Conservation (phyloP, 1,140 invertebrate genomes). For the Papilio xuthus region DNA sequence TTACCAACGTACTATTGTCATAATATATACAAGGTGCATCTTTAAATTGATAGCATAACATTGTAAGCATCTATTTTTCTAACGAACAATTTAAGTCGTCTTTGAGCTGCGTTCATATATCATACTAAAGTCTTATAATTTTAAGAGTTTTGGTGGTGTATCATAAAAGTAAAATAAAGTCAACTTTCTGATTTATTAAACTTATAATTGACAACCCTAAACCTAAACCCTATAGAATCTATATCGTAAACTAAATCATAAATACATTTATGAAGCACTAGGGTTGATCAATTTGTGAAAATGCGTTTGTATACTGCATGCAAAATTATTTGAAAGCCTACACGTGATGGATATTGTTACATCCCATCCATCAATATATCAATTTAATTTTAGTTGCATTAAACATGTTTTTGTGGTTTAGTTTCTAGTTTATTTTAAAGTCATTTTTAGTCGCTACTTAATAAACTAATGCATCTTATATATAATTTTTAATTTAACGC, state of each 20-base stretch:
- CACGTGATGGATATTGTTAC: not conserved
- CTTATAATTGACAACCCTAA: not conserved
- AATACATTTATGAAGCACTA: constrained; percentile 20
- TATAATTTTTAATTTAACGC: no score
- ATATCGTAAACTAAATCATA: not conserved
- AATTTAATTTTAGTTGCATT: not conserved
- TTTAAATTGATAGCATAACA: not conserved
- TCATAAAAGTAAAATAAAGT: no score
- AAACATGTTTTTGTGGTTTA: not conserved
- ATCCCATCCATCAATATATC: not conserved
- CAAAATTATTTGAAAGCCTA: constrained; percentile 24
- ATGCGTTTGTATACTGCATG: constrained; percentile 5
- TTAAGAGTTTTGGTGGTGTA: no score
- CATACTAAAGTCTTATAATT: no score
- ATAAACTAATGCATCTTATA: not conserved
- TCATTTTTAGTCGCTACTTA: not conserved
- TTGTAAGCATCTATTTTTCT: not conserved
- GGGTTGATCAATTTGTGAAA: constrained; percentile 18
- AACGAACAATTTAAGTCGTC: no score
- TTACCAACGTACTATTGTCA: not conserved
- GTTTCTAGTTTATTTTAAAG: not conserved
- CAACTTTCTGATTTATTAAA: no score
- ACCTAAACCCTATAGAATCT: not conserved
- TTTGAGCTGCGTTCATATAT: no score
- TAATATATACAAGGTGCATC: not conserved